Evolutionary conservation across 2,797 vertebrate genomes (phyloP).

Genomic region (Tapirus indicus): DNA sequence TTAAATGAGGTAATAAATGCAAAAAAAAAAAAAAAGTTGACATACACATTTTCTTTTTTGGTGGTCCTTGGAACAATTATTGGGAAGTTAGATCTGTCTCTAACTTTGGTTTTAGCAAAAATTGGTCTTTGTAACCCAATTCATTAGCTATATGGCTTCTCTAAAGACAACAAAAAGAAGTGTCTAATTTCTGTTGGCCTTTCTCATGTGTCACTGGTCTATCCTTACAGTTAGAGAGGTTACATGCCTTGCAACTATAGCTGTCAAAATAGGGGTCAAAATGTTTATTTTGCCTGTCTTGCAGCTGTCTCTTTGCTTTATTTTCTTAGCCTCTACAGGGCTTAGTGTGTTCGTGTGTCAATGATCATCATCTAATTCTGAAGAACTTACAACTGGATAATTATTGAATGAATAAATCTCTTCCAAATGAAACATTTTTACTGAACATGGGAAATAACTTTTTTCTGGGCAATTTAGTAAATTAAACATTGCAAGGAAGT

Average conservation of each 20-base stretch:
- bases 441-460: neutral
- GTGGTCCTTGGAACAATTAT: neutral
- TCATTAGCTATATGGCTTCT: neutral
- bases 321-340: neutral
- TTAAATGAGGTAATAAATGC: neutral
- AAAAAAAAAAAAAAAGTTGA: neutral
- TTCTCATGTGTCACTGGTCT: neutral
- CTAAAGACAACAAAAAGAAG: neutral
- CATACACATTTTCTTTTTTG: neutral
- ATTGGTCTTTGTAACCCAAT: neutral
- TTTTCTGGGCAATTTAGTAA: neutral
- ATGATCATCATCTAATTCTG: neutral
- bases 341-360: neutral
- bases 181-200: neutral
- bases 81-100: neutral
- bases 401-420: neutral
- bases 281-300: neutral
- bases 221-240: neutral
- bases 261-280: neutral
- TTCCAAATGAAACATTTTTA: neutral
- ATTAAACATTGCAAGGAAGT: neutral
- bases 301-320: neutral
- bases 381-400: neutral
- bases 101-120: conserved; percentile 2
- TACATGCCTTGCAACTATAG: neutral